Evolutionary conservation across 2,113 vertebrate genomes (phyloP), one percentile per base, ranked within the genome.

Genomic region (Xenus cinereus): DNA sequence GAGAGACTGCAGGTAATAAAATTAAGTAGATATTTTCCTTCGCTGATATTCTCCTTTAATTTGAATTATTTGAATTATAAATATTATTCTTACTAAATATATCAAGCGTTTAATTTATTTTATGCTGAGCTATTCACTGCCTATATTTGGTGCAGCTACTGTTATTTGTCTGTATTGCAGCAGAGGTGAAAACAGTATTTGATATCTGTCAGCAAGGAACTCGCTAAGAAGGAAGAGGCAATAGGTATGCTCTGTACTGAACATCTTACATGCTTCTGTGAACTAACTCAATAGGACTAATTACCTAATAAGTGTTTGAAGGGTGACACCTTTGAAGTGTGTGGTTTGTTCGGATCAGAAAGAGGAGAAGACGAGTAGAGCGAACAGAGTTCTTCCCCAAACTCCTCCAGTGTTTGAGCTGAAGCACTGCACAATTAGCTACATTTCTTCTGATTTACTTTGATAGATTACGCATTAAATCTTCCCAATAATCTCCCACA

Each of bases 221-320:
- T 62, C 12, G 5, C 21, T 13, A 27, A 66, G 32, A 35, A 62
- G 39, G n/a, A 46, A 73, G 10, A 43, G 18, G 45, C n/a, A 79
- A 9, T 5, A 62, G 6, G 30, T 7, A 46, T 7, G n/a, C 20
- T 59, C 4, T 0, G 32, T 12, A 50, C 0, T n/a, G n/a, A 84
- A 10, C 53, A 54, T 7, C 22, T 77, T 14, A 19, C 3, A 6
- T 33, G 15, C 33, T 59, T 46, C 66, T 33, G 54, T 24, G 22
- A 89, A 30, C 33, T 54, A 62, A 60, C 32, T 54, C 66, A 67
- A 13, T 12, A 48, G 39, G 26, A 46, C 16, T 60, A 51, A 66
- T 23, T 50, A 10, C 26, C 10, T 32, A 48, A 7, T 23, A 35
- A 83, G 27, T 2, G 14, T 39, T 50, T 50, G 18, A 43, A 60